A percentile compares a stretch with the other conserved stretches of the same genome.
Conservation (phyloP, 2,797 vertebrate species). For the Sebastes matsubarae region DNA sequence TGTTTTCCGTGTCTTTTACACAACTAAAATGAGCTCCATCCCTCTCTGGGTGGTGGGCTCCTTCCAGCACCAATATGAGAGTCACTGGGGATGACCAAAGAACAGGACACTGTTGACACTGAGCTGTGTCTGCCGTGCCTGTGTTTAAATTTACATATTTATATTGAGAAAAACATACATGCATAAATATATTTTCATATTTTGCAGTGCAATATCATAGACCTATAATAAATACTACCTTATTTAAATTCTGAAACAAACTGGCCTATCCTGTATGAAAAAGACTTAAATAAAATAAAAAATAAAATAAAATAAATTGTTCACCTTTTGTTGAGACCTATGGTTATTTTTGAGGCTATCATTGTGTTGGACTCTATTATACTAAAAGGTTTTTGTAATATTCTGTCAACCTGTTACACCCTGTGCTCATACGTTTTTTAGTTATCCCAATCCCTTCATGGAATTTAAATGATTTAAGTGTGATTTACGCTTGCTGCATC, state of each 20-base stretch:
- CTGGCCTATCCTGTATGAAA: too few relatives aligned
- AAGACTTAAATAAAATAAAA: too few relatives aligned
- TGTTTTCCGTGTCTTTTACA: slow-evolving; percentile 69
- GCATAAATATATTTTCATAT: background rate
- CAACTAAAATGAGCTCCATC: slow-evolving; percentile 60
- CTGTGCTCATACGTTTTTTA: background rate
- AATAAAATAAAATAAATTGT: too few relatives aligned
- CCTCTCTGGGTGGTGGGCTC: slow-evolving; percentile 20
- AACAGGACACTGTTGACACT: background rate
- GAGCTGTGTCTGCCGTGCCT: background rate
- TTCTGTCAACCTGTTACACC: background rate
- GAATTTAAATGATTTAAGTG: background rate
- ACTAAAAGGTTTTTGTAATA: background rate
- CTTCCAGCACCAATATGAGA: slow-evolving; percentile 37
- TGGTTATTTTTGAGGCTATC: background rate
- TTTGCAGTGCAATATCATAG: background rate
- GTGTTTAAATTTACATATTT: background rate
- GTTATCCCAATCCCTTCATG: background rate
- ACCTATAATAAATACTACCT: background rate
- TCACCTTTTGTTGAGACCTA: too few relatives aligned
- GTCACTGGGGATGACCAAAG: slow-evolving; percentile 25
- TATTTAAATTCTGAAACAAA: too few relatives aligned
- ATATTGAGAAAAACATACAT: background rate
- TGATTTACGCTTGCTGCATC: background rate
- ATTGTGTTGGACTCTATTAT: background rate